phyloP scores from a whole-genome alignment of 2,797 vertebrate genomes.

The Nyctibius grandis region DNA sequence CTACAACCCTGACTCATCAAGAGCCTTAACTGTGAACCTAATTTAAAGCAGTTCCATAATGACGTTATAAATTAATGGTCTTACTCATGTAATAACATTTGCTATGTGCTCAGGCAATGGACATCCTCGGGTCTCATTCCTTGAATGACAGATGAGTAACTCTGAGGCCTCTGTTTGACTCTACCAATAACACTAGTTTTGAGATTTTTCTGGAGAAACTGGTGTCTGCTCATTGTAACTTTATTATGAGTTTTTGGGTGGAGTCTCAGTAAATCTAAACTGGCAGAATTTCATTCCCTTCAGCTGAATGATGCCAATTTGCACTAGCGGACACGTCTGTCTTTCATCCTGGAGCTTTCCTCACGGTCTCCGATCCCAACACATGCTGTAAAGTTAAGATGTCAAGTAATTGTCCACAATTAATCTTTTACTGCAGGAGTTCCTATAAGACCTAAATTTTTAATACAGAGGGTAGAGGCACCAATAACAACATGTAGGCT shows the following conservation, averaged over 20 bases:
- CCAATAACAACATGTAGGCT: not conserved
- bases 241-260: not conserved
- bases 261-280: not conserved
- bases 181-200: not conserved
- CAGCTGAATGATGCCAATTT: not conserved
- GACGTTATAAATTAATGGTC: not conserved
- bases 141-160: not conserved
- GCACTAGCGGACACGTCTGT: fast-evolving
- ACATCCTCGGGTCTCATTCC: not conserved
- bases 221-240: not conserved
- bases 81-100: not conserved
- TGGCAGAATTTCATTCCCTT: not conserved
- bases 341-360: not conserved
- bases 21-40: not conserved
- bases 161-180: not conserved
- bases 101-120: not conserved
- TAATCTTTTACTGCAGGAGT: not conserved
- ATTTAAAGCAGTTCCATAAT: not conserved
- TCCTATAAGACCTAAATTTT: not conserved
- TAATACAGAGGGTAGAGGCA: not conserved
- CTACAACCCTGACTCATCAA: not conserved
- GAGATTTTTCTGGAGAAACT: not conserved
- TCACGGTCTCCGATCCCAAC: fast-evolving
- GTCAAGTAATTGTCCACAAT: not conserved
- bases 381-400: not conserved